A percentile compares a stretch with the other conserved stretches of the same genome.
Conservation (phyloP, 2,113 vertebrate genomes). For the Myocastor coypus region DNA sequence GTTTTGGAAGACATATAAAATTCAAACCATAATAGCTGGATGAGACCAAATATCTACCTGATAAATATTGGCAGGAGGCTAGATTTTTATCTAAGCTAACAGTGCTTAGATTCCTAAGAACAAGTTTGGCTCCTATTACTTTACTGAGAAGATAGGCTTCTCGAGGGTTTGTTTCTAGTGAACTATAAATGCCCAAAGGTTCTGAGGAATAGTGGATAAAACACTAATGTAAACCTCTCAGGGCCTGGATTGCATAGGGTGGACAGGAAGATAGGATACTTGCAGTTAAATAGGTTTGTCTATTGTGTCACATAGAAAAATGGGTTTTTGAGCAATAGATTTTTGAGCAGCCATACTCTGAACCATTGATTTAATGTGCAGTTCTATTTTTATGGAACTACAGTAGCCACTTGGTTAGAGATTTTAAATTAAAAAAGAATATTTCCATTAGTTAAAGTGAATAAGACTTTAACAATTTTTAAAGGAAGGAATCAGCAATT, state of each 20-base stretch:
- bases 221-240: background rate
- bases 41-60: background rate
- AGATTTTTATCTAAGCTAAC: background rate
- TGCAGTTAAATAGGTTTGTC: background rate
- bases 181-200: background rate
- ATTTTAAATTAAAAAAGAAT: slow-evolving; percentile 66
- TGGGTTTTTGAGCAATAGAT: slow-evolving; percentile 19
- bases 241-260: background rate
- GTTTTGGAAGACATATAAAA: background rate
- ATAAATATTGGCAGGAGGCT: background rate
- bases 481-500: slow-evolving; percentile 51
- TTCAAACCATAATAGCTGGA: background rate
- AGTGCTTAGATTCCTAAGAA: background rate
- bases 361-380: slow-evolving; percentile 12
- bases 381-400: slow-evolving; percentile 40
- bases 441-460: slow-evolving; percentile 38
- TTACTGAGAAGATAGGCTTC: background rate
- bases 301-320: slow-evolving; percentile 14
- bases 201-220: background rate
- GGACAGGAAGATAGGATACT: background rate
- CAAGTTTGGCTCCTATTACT: background rate
- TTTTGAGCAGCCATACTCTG: background rate
- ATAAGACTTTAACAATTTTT: slow-evolving; percentile 65
- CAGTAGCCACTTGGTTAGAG: slow-evolving; percentile 29
- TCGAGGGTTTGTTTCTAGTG: background rate